These are phyloP conservation scores for Pherbina coryleti DNA, from an alignment of 2,888 invertebrate species.

Conservation along the genomic window DNA sequence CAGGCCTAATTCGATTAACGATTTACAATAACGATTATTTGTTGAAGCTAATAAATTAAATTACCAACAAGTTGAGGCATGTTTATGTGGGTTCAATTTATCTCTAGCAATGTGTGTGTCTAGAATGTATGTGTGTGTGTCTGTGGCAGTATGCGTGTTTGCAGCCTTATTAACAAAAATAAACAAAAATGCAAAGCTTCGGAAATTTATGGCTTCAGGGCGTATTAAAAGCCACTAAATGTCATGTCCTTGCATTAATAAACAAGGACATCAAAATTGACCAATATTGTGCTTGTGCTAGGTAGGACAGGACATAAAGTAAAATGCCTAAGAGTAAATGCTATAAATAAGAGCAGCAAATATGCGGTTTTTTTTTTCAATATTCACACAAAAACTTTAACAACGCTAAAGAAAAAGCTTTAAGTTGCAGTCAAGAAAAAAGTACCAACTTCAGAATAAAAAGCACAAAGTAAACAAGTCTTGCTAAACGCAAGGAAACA, in stretches of 20 bases:
- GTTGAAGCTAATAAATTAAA: not conserved
- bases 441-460: too few relatives aligned
- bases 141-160: not conserved
- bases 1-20: slow-evolving; percentile 18
- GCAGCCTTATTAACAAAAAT: not conserved
- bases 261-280: not conserved
- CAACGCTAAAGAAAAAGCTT: too few relatives aligned
- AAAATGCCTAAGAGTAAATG: too few relatives aligned
- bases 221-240: not conserved
- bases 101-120: not conserved
- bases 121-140: not conserved
- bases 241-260: not conserved
- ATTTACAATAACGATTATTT: not conserved
- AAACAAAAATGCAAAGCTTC: not conserved
- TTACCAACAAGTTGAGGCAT: not conserved
- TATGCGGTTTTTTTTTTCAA: too few relatives aligned
- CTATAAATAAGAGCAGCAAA: too few relatives aligned
- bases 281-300: not conserved
- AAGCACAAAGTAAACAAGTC: too few relatives aligned
- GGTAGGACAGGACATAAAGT: too few relatives aligned
- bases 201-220: not conserved
- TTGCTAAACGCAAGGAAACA: too few relatives aligned
- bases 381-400: too few relatives aligned
- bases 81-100: not conserved
- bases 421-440: too few relatives aligned